A percentile compares a stretch with the other conserved stretches of the same genome.
These are phyloP conservation scores for Brenthis hecate DNA, from an alignment of 2,888 invertebrate species.

Conservation along the genomic window DNA sequence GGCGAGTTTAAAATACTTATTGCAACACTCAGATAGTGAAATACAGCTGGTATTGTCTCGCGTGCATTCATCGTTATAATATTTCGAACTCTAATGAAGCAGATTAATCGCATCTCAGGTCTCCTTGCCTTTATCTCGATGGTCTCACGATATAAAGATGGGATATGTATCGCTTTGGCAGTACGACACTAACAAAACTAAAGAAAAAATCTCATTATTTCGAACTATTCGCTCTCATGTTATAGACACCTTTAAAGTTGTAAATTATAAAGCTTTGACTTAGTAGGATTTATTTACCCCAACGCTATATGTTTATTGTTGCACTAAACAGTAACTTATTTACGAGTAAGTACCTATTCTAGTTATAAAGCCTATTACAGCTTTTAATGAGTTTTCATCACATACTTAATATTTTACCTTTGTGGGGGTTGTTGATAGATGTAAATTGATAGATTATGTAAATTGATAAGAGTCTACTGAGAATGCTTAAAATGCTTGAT, in stretches of 20 bases:
- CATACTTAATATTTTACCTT: slow-evolving; percentile 24
- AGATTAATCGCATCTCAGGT: slow-evolving; percentile 60
- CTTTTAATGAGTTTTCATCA: slow-evolving; percentile 33
- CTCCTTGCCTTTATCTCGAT: slow-evolving; percentile 57
- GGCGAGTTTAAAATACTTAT: slow-evolving; percentile 41
- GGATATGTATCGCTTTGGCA: slow-evolving; percentile 55
- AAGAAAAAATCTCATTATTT: slow-evolving; percentile 39
- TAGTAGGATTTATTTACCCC: slow-evolving; percentile 42
- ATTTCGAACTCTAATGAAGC: slow-evolving; percentile 58
- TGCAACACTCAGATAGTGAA: slow-evolving; percentile 14
- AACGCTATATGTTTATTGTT: slow-evolving; percentile 41
- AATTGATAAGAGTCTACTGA: no score
- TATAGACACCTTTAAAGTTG: slow-evolving; percentile 41
- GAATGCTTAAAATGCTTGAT: no score
- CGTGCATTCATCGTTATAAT: slow-evolving; percentile 30
- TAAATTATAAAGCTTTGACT: slow-evolving; percentile 43
- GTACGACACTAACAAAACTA: slow-evolving; percentile 34
- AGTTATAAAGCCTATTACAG: slow-evolving; percentile 35
- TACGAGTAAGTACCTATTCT: slow-evolving; percentile 30
- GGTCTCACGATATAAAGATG: slow-evolving; percentile 60
- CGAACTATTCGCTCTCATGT: slow-evolving; percentile 39
- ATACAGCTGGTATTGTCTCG: slow-evolving; percentile 5
- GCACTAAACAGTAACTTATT: slow-evolving; percentile 39
- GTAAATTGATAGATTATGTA: no score
- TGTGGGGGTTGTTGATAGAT: no score